Percentiles rank a stretch among this genome's conserved stretches.
Conservation (phyloP, 2,797 vertebrate genomes). For the Mycteria americana region DNA sequence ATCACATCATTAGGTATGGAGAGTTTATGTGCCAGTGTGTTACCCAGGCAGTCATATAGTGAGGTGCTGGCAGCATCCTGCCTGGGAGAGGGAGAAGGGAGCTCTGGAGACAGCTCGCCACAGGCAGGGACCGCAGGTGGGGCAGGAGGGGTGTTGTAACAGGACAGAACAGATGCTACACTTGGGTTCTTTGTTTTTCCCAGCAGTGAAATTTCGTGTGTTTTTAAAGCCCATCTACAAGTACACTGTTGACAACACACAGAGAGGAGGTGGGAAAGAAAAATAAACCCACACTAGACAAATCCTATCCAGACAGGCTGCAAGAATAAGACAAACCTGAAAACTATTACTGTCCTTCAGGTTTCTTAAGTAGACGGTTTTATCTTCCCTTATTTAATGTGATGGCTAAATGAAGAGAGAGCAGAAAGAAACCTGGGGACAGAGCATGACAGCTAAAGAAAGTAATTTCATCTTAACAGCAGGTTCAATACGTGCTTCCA, state of each 20-base stretch:
- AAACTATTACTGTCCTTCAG: background rate
- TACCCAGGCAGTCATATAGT: background rate
- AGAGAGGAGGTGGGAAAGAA: background rate
- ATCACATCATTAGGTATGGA: background rate
- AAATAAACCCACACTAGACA: background rate
- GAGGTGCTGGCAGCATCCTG: background rate
- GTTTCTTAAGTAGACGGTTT: background rate
- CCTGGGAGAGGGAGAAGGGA: background rate
- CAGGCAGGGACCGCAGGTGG: background rate
- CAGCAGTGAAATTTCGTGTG: background rate
- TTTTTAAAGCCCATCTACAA: background rate
- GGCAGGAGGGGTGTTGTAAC: background rate
- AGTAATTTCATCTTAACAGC: background rate
- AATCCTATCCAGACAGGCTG: background rate
- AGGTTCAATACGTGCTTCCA: background rate
- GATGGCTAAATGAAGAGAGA: background rate
- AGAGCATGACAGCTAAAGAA: background rate
- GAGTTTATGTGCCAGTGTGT: background rate
- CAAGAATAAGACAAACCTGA: background rate
- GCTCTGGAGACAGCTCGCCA: background rate
- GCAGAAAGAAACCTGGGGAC: background rate
- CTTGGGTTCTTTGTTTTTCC: background rate
- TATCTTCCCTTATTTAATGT: background rate
- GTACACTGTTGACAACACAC: background rate
- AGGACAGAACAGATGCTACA: background rate